phyloP scores from a whole-genome alignment of 1,140 invertebrate species.

The Pseudomyrmex sp. region DNA sequence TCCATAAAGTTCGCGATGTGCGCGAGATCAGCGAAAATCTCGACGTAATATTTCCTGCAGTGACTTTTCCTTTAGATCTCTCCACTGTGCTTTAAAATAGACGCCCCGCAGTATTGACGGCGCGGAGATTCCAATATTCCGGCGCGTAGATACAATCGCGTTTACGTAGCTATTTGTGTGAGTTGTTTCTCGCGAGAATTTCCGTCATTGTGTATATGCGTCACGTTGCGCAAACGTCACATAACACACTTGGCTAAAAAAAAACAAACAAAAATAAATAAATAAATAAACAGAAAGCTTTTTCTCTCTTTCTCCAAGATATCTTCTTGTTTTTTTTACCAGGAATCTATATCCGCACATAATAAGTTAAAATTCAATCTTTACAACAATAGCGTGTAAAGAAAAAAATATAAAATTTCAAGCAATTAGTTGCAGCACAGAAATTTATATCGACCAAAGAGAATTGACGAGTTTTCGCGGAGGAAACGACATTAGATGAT shows the following conservation, averaged over 20 bases:
- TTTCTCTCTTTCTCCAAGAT: background rate
- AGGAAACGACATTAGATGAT: background rate
- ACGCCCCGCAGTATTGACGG: slow-evolving; percentile 50
- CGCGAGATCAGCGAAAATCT: slow-evolving; percentile 61
- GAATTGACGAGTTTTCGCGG: background rate
- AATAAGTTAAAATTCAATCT: background rate
- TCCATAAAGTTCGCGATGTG: slow-evolving; percentile 58
- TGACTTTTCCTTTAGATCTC: slow-evolving; percentile 12
- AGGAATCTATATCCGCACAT: background rate
- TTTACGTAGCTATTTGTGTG: slow-evolving; percentile 62
- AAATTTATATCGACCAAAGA: background rate
- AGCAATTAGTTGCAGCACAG: background rate
- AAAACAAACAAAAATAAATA: background rate
- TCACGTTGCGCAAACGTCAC: slow-evolving; percentile 19
- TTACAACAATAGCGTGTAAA: background rate
- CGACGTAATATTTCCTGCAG: slow-evolving; percentile 63
- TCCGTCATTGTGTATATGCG: slow-evolving; percentile 27
- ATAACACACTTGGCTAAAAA: background rate
- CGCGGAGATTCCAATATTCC: slow-evolving; percentile 55
- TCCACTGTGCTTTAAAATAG: slow-evolving; percentile 59
- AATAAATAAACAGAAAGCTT: background rate
- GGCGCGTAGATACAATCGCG: slow-evolving; percentile 50
- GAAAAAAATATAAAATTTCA: background rate
- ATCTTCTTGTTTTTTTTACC: background rate
- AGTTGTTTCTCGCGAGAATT: slow-evolving; percentile 40